Conservation (phyloP, 2,888 invertebrate genomes). For the Plagiodera versicolora region DNA sequence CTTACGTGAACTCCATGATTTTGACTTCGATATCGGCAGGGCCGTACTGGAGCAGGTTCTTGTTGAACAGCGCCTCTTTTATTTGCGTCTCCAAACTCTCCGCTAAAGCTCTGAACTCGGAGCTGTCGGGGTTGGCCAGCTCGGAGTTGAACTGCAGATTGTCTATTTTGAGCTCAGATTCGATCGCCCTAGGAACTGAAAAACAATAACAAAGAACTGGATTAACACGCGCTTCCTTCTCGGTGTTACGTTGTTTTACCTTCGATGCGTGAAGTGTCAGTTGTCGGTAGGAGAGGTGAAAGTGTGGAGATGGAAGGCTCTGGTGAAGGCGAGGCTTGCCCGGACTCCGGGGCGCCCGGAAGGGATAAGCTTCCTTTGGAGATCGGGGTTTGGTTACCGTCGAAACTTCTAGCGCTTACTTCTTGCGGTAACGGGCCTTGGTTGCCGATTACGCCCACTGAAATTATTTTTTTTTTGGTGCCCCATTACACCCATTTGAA, state of each 20-base stretch:
- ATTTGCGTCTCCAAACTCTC: slow-evolving; percentile 63
- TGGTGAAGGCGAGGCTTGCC: slow-evolving; percentile 40
- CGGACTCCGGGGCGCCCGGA: slow-evolving; percentile 26
- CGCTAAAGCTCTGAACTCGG: slow-evolving; percentile 64
- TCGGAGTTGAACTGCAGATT: slow-evolving; percentile 65
- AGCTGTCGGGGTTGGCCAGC: slow-evolving; percentile 63
- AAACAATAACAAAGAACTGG: background rate
- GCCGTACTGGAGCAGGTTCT: slow-evolving; percentile 57
- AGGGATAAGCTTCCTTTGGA: slow-evolving; percentile 55
- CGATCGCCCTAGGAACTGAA: slow-evolving; percentile 68
- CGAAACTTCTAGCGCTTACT: slow-evolving; percentile 64
- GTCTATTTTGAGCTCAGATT: slow-evolving; percentile 69
- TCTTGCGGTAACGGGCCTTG: slow-evolving; percentile 65
- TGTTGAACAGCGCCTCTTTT: slow-evolving; percentile 61
- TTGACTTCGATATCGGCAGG: slow-evolving; percentile 62
- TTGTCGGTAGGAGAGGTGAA: slow-evolving; percentile 49
- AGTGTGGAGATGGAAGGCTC: slow-evolving; percentile 48
- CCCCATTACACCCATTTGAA: too few species aligned
- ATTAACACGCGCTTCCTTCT: slow-evolving; percentile 3
- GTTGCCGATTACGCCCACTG: slow-evolving; percentile 64
- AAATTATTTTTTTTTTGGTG: background rate
- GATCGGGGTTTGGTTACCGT: slow-evolving; percentile 55
- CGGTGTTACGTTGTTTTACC: slow-evolving; percentile 56
- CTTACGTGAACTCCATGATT: slow-evolving; percentile 64
- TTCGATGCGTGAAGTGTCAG: slow-evolving; percentile 60